A percentile compares a stretch with the other conserved stretches of the same genome.
Conservation (phyloP, 2,888 invertebrate genomes). For the Lycocerus yunnanus region DNA sequence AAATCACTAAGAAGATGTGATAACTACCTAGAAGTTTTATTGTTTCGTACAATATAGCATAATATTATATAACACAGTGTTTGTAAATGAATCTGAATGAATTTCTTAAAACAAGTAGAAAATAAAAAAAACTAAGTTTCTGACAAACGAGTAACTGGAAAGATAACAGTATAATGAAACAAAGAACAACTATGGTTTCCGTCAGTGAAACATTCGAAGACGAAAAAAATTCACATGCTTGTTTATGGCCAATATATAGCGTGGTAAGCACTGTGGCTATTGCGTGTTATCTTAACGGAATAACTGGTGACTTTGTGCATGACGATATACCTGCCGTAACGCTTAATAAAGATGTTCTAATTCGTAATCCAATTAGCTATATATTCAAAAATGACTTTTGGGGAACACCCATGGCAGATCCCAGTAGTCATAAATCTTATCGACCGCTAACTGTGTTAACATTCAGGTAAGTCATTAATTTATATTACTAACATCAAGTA, state of each 20-base stretch:
- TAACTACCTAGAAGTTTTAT: not conserved
- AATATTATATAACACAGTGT: constrained; percentile 18
- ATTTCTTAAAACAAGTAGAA: constrained; percentile 23
- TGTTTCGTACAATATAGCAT: constrained; percentile 11
- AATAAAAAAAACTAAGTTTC: constrained; percentile 25
- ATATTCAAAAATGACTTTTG: constrained; percentile 83
- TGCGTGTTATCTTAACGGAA: constrained; percentile 73
- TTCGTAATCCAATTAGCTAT: constrained; percentile 64
- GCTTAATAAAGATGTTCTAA: constrained; percentile 80
- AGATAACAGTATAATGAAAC: constrained; percentile 54
- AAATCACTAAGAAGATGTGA: not conserved
- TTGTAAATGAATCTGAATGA: constrained; percentile 30
- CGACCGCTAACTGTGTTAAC: constrained; percentile 81
- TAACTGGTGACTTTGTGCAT: constrained; percentile 83
- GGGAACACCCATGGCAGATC: constrained; percentile 86
- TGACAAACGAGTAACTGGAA: constrained; percentile 31
- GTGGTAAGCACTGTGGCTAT: constrained; percentile 70
- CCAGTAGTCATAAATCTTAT: constrained; percentile 85
- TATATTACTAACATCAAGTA: too few species aligned
- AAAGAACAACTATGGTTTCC: constrained; percentile 53
- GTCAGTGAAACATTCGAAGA: constrained; percentile 54
- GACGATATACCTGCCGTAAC: constrained; percentile 86
- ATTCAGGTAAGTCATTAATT: constrained; percentile 69
- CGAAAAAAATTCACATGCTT: constrained; percentile 48
- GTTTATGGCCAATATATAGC: constrained; percentile 66